Percentiles rank a stretch among this genome's conserved stretches.
Conservation (phyloP, 1,140 invertebrate genomes). For the Drosophila pectinifera region DNA sequence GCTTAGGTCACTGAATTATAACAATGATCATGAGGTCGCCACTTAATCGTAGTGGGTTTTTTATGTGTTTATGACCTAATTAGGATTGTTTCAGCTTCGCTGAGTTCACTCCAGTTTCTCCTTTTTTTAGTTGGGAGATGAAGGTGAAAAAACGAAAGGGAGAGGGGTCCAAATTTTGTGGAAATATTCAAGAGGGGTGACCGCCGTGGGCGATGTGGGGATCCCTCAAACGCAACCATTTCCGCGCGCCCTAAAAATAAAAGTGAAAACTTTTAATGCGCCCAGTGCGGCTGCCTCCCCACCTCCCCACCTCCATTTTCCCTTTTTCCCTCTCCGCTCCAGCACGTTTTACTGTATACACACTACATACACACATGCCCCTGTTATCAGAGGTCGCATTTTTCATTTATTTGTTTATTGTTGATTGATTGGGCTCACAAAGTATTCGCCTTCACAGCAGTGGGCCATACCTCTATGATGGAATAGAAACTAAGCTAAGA, state of each 20-base stretch:
- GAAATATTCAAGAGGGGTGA: slow-evolving; percentile 19
- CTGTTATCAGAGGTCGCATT: slow-evolving; percentile 63
- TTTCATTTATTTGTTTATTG: slow-evolving; percentile 63
- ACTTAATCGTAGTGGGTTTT: slow-evolving; percentile 22
- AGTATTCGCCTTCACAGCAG: slow-evolving; percentile 14
- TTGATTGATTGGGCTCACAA: slow-evolving; percentile 60
- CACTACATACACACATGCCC: slow-evolving; percentile 5
- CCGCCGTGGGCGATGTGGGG: slow-evolving; percentile 8
- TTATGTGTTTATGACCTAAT: slow-evolving; percentile 48
- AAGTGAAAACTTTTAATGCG: slow-evolving; percentile 70
- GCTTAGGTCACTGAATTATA: slow-evolving; percentile 7
- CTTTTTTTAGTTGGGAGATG: neutral
- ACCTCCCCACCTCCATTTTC: neutral
- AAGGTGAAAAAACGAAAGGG: slow-evolving; percentile 4
- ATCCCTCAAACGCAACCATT: slow-evolving; percentile 47
- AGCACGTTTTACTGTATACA: neutral
- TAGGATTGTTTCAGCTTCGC: slow-evolving; percentile 38
- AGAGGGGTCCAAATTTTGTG: slow-evolving; percentile 25
- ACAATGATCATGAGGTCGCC: slow-evolving; percentile 16
- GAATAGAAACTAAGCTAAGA: neutral
- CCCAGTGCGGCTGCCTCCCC: slow-evolving; percentile 16
- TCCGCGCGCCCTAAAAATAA: slow-evolving; percentile 76
- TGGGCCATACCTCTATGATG: neutral
- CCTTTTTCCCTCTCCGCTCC: slow-evolving; percentile 10
- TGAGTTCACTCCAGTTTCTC: slow-evolving; percentile 13